Evolutionary conservation across 2,797 vertebrate genomes (phyloP), one percentile per base, ranked within the genome.

Genomic region (Cercopithecus mitis): DNA sequence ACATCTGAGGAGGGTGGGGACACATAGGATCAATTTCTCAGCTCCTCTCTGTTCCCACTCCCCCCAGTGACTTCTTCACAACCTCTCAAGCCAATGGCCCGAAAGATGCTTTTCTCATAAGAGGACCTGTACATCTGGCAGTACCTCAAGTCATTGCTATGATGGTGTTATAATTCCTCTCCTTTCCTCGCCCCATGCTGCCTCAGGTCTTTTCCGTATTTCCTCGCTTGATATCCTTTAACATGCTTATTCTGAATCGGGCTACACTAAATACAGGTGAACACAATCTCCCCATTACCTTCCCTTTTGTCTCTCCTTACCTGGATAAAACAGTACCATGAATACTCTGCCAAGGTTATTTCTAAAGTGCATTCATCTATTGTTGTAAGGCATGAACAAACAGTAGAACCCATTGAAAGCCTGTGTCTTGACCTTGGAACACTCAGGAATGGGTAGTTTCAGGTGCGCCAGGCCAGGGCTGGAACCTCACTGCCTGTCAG

Each of bases 371-470:
- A 57, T 55, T 45, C 75, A 41, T 22, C 14, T 92, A 33, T 12
- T 58, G 25, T 82, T 50, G 22, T 36, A n/a, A 50, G 22, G 3
- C 36, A 83, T n/a, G 52, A 76, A 61, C 20, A 55, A 50, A 24
- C 0, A 79, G 83, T 7, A 24, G 27, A 11, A 41, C 39, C 52
- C 55, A 12, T 55, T 8, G 52, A 22, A 19, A 12, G 19, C 8
- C 4, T 25, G 25, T 4, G 11, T 43, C 45, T 17, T 36, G n/a
- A 58, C 19, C 61, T 57, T 14, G 43, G n/a, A 45, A 50, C 39
- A 24, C 43, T 36, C 0, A 30, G 33, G 43, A 64, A 82, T 0
- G 2, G 30, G 6, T 0, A 52, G 2, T 14, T 20, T 4, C 15
- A n/a, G 81, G 39, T n/a, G 14, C 11, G 47, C 10, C 12, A 75